Evolutionary conservation across 2,797 vertebrate species (phyloP), one percentile per base, ranked within the genome.

Genomic region (Ptychobarbus kaznakovi): DNA sequence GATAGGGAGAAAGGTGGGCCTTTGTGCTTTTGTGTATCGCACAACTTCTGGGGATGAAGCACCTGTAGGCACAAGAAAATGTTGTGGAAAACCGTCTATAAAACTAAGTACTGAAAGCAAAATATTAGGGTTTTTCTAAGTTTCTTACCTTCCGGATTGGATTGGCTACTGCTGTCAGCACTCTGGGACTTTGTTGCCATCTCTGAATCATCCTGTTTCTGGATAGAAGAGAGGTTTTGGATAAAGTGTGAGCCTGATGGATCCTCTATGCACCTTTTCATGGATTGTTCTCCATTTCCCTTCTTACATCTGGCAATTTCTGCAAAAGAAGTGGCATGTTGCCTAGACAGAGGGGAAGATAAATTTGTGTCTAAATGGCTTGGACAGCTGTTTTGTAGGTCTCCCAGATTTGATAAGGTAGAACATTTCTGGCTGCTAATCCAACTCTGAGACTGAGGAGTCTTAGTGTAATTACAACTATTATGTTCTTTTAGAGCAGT

Each of bases 1-100:
- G 92, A 99, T 98, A 83, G 98, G 97, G 83, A 99, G 95, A 0
- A 97, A 98, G 0, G 97, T 99, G 2, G 98, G 98, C 75, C 98
- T 96, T 93, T 98, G 97, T 85, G 97, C 96, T 93, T 97, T 98
- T 92, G 95, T 97, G 94, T 96, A 97, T 89, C 96, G 95, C 77
- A 95, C 92, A 87, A 95, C 92, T 0, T 95, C 90, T 68, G 93
- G 92, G 90, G 90, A 92, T 38, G 94, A 92, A 7, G 93, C 91
- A 28, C 91, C 95, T 95, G 32, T 6, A 35, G 28, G 66, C 56
- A 84, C 20, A 56, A 38, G n/a, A 80, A 81, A 89, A 84, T 90
- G 79, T 25, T 82, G 3, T 13, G 46, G 32, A 79, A 22, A 70
- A 58, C 11, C 0, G 1, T 77, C 32, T 75, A 11, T 51, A 51